Evolutionary conservation across 2,113 vertebrate genomes (phyloP), one percentile per base, ranked within the genome.

Genomic region (Ahaetulla prasina): DNA sequence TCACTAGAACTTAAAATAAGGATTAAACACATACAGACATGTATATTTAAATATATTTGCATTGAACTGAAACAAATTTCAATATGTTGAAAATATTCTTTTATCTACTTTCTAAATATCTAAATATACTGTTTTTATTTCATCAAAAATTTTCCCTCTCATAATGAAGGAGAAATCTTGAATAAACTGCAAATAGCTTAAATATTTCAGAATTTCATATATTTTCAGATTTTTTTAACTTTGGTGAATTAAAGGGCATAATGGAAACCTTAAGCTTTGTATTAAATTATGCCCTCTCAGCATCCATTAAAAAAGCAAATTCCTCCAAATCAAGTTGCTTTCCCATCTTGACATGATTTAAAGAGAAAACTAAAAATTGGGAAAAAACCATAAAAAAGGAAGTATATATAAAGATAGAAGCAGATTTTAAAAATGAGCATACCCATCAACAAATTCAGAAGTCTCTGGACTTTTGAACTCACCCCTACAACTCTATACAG

Each of bases 391-490:
- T 39, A 3, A 22, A 80, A 74, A 80, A 68, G 30, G 30, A 68
- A 43, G 18, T 39, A 80, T 80, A 80, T 68, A 14, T 53, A 53
- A 23, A 57, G 7, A 80, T 22, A 80, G 18, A 97, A 96, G 93
- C 96, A 23, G 96, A 97, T 95, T 97, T 97, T 98, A 98, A 87
- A 89, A 98, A 96, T 95, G 95, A 96, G 97, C 98, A 98, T 98
- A 99, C 99, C 99, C 96, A 99, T 99, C 97, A 99, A 99, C 96
- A 99, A 97, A 98, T 95, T 98, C 94, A 99, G 98, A 94, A 99
- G 99, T 98, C 98, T 99, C 98, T 99, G 99, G 95, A 99, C 99
- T 97, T 99, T 99, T 97, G 99, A 99, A 98, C 98, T 99, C 96
- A 99, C 99, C 89, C 99, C 99, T 91, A 99, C 99, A 97, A 99